Conservation (phyloP, 2,113 vertebrate species). For the Sphaerodactylus townsendi region DNA sequence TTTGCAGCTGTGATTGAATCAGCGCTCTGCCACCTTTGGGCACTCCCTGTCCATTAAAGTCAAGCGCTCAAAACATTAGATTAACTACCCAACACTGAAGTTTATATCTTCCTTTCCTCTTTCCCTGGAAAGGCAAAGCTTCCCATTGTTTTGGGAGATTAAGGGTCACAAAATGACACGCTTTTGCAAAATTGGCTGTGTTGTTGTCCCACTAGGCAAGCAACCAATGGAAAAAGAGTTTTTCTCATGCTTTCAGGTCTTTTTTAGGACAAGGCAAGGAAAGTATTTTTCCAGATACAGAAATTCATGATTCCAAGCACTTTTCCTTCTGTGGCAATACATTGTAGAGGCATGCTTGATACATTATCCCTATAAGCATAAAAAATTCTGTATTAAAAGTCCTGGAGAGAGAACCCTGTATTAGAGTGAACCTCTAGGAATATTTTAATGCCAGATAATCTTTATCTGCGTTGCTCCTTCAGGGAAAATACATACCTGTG, state of each 20-base stretch:
- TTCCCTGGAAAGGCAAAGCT: no score
- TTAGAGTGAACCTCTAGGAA: neutral
- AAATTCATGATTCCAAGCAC: neutral
- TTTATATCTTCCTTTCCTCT: no score
- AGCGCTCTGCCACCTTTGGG: no score
- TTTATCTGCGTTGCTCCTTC: slow-evolving; percentile 7
- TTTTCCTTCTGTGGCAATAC: neutral
- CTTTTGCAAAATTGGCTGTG: slow-evolving; percentile 48
- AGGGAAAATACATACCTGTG: neutral
- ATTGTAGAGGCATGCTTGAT: neutral
- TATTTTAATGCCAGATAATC: neutral
- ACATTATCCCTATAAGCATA: neutral
- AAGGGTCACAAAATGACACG: slow-evolving; percentile 38
- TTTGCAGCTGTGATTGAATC: no score
- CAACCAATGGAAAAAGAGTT: slow-evolving; percentile 31
- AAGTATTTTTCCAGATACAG: slow-evolving; percentile 13
- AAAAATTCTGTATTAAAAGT: neutral
- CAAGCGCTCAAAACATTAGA: no score
- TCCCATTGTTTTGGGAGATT: no score
- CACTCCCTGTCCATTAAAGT: no score
- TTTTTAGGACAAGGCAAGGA: neutral
- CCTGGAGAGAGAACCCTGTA: neutral
- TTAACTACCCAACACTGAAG: no score
- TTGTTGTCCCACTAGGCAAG: slow-evolving; percentile 37
- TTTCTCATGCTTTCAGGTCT: slow-evolving; percentile 9